Evolutionary conservation across 1,140 invertebrate genomes (phyloP).

Genomic region (Augochlora pura): DNA sequence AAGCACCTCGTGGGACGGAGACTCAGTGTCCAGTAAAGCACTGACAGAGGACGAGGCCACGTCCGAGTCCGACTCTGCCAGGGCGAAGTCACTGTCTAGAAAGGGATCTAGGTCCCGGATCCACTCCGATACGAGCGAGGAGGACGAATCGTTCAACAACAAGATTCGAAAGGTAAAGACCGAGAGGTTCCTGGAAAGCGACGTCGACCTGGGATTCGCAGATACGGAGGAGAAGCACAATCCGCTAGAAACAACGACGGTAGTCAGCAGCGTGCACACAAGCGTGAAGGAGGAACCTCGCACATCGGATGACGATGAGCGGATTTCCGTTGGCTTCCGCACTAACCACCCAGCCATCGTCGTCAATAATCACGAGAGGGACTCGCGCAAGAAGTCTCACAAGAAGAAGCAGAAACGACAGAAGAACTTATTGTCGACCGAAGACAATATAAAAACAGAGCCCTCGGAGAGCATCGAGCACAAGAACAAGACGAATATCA

Average conservation of each 20-base stretch:
- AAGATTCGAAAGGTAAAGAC: constrained; percentile 76
- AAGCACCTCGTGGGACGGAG: constrained; percentile 92
- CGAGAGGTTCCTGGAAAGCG: constrained; percentile 80
- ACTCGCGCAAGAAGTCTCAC: constrained; percentile 85
- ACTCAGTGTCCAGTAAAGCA: constrained; percentile 85
- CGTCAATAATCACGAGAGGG: constrained; percentile 76
- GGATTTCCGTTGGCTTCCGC: constrained; percentile 67
- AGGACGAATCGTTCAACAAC: constrained; percentile 79
- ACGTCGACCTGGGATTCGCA: constrained; percentile 80
- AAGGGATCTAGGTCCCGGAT: constrained; percentile 81
- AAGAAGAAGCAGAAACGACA: constrained; percentile 91
- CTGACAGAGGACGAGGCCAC: constrained; percentile 77
- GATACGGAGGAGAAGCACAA: constrained; percentile 80
- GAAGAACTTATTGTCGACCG: constrained; percentile 84
- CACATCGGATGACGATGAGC: constrained; percentile 78
- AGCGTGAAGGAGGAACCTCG: constrained; percentile 76
- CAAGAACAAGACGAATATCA: constrained; percentile 66
- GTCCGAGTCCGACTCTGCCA: constrained; percentile 78
- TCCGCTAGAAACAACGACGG: constrained; percentile 64
- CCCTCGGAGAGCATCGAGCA: constrained; percentile 69
- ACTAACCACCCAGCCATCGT: constrained; percentile 65
- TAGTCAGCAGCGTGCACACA: constrained; percentile 67
- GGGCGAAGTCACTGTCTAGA: constrained; percentile 76
- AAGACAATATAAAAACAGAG: constrained; percentile 79
- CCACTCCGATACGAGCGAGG: constrained; percentile 83